Conservation (phyloP, 2,797 vertebrate species). For the Dipus sagitta region DNA sequence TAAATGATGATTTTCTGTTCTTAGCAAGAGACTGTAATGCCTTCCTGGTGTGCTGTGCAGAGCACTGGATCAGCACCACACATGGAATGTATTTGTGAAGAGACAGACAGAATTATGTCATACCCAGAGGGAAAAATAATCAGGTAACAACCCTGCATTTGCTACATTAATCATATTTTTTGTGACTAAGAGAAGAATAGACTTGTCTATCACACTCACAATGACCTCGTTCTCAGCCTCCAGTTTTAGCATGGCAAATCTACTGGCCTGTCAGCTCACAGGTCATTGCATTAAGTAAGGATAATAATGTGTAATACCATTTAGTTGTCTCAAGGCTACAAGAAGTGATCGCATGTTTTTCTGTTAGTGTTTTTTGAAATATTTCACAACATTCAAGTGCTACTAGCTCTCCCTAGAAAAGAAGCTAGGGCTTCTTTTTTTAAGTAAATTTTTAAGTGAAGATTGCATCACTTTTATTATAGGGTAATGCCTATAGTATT, state of each 20-base stretch:
- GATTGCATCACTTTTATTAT: not conserved
- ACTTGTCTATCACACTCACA: slow-evolving; percentile 8
- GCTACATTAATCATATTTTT: slow-evolving; percentile 76
- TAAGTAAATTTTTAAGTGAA: slow-evolving; percentile 35
- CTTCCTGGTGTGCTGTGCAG: slow-evolving; percentile 77
- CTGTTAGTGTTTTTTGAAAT: slow-evolving; percentile 27
- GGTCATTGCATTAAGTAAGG: slow-evolving; percentile 6
- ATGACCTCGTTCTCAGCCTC: slow-evolving; percentile 16
- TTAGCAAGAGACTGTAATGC: slow-evolving; percentile 66
- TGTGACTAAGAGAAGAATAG: slow-evolving; percentile 66
- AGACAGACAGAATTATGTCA: slow-evolving; percentile 82
- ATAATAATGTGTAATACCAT: slow-evolving; percentile 9
- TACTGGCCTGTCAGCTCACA: not conserved
- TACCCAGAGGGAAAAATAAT: slow-evolving; percentile 76
- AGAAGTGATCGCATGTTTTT: slow-evolving; percentile 38
- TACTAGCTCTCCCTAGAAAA: slow-evolving; percentile 6
- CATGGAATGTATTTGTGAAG: slow-evolving; percentile 82
- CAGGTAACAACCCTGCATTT: slow-evolving; percentile 70
- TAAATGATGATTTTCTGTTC: slow-evolving; percentile 66
- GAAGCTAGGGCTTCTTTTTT: not conserved
- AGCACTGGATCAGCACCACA: slow-evolving; percentile 73
- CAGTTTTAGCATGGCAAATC: slow-evolving; percentile 31
- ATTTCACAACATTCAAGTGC: not conserved
- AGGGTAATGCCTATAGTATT: not conserved
- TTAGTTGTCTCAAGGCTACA: not conserved